Conservation (phyloP, 2,113 vertebrate species). For the Stegostoma tigrinum region DNA sequence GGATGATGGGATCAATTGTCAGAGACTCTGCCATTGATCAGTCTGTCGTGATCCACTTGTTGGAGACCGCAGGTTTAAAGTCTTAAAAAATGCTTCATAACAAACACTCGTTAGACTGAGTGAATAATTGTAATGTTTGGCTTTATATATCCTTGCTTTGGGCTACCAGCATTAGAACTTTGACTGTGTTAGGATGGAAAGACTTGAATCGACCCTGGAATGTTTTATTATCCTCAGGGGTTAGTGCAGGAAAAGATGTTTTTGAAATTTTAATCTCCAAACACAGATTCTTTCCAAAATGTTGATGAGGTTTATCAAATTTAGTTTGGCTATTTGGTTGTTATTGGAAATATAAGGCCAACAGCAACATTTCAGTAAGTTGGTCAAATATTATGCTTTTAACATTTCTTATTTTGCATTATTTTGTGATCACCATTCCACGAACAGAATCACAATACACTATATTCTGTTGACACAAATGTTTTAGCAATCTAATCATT, state of each 20-base stretch:
- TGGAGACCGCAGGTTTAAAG: neutral
- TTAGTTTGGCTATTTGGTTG: neutral
- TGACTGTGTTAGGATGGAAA: neutral
- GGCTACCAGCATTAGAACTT: neutral
- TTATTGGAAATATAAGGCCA: neutral
- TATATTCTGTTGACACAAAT: slow-evolving; percentile 6
- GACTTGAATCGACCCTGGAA: neutral
- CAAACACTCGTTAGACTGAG: neutral
- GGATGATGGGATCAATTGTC: too few relatives aligned
- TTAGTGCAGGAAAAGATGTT: neutral
- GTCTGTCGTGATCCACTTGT: too few relatives aligned
- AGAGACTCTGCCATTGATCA: too few relatives aligned
- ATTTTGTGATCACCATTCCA: neutral
- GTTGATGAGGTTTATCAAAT: neutral
- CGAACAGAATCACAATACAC: neutral
- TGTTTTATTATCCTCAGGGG: neutral
- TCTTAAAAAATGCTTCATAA: neutral
- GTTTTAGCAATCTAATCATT: neutral
- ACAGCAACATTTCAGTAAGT: neutral
- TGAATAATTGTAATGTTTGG: neutral
- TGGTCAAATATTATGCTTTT: neutral
- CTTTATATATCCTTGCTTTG: neutral
- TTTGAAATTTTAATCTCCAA: neutral
- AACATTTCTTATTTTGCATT: neutral
- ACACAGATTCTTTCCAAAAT: neutral